Base-by-base conservation (phyloP, 1,140 invertebrate species). In the Nephotettix cincticeps region DNA sequence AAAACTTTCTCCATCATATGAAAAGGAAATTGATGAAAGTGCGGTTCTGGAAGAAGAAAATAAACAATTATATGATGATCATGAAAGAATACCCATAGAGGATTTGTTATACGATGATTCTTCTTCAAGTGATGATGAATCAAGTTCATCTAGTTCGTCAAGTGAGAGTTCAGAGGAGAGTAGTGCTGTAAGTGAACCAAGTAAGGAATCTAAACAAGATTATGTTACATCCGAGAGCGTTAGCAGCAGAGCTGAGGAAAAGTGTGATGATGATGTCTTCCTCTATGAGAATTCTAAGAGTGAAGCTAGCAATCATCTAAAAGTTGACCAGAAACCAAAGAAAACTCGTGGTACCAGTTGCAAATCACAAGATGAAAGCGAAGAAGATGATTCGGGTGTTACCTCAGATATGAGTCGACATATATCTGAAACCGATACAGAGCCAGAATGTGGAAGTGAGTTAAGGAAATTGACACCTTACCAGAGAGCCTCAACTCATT, bases 321-420 rank as follows among this genome's bases (percentile, higher is more conserved):
- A 64, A 32, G 64, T 27, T 30, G 40, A 67, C 56, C 69, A 71
- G 40, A 72, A 30, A 23, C 43, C 45, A 61, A 63, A 28, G 32
- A 69, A 30, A 13, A 51, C 25, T 43, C 82, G 36, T 80, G 28
- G 40, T 0, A 64, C 29, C 4, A 61, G 58, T 64, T 54, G 30
- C 40, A 67, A 81, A 40, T 84, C 83, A 1, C 79, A 81, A 36
- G 85, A 85, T 0, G 85, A 87, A 72, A 86, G 84, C 36, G 88
- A 89, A 58, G 89, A 91, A 73, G 86, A 88, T 54, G 89, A 91
- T 76, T 91, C 89, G 9, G 90, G 89, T 13, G 88, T 91, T 0
- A 90, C 88, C 1, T 88, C 87, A 0, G 89, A 91, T 76, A 84
- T 90, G 77, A 90, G 89, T 72, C 81, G 88, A 40, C 86, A 88